Base-by-base conservation (phyloP, 2,797 vertebrate genomes). In the Falco concolor region DNA sequence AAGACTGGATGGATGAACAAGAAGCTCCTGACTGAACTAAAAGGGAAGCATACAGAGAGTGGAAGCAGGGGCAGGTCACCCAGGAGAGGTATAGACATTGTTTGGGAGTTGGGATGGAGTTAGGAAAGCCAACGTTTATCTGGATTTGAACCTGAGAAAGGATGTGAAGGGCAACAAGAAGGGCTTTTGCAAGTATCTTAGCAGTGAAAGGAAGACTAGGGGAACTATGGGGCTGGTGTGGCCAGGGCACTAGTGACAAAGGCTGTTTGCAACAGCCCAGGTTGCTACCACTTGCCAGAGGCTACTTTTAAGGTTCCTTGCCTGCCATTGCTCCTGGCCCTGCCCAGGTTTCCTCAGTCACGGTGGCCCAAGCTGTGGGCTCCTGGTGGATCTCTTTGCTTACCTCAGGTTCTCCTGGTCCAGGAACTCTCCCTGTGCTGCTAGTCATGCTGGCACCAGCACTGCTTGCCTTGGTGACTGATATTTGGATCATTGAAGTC, bases 401-500 rank as follows among this genome's bases (percentile, higher is more conserved):
- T 13, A 19, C 3, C 8, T 24, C 20, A 56, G n/a, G 3, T 34
- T 42, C 27, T 17, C 7, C 13, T 5, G 1, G 6, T 17, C 72
- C 24, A 24, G 24, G 27, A 30, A 22, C 1, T 12, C 6, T 5
- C 20, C 3, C 44, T 47, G 47, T 19, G 5, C 38, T 75, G 73
- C 22, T 1, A 1, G 9, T 10, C 1, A 1, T 24, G 19, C 12
- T 3, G 4, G n/a, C 36, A 40, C 12, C 2, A 2, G 44, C 45
- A 38, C 10, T 27, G 50, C 28, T 84, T 0, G 0, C 8, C 13
- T 44, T 6, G 2, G 27, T 7, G 27, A 27, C 38, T 34, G 24
- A 13, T 81, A 0, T 0, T 57, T 8, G 9, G 8, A 27, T 78
- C 21, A 9, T 1, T 78, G 83, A 53, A 78, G 6, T n/a, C 1